phyloP scores from a whole-genome alignment of 2,797 vertebrate genomes.

The Clamator glandarius region DNA sequence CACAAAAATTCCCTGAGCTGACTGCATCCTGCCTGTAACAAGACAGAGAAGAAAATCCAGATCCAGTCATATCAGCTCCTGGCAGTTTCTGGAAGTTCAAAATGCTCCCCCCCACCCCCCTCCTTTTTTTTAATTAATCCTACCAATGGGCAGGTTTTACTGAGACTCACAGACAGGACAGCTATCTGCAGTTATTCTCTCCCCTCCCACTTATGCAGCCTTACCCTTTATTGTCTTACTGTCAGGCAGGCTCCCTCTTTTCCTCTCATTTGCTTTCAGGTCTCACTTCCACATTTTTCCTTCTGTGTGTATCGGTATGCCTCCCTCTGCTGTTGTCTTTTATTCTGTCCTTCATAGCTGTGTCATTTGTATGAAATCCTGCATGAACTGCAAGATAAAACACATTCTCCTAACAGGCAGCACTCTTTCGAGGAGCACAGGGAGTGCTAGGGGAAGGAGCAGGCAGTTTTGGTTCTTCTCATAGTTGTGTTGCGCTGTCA shows the following conservation, averaged over 20 bases:
- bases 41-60: accelerated
- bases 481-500: neutral
- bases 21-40: neutral
- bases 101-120: accelerated
- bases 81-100: neutral
- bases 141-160: neutral
- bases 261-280: neutral
- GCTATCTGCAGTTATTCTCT: neutral
- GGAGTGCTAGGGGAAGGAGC: neutral
- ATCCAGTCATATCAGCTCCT: neutral
- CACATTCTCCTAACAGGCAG: neutral
- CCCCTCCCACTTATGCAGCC: accelerated
- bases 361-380: neutral
- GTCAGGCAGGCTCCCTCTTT: neutral
- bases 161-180: neutral
- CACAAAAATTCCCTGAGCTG: neutral
- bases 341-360: neutral
- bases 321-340: neutral
- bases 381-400: neutral
- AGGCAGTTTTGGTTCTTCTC: neutral
- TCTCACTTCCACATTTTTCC: neutral
- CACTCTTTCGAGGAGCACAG: neutral
- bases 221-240: accelerated
- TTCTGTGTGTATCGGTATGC: neutral
- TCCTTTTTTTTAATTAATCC: neutral